Evolutionary conservation across 2,797 vertebrate species (phyloP), one percentile per base, ranked within the genome.

Genomic region (Liparis tanakae): DNA sequence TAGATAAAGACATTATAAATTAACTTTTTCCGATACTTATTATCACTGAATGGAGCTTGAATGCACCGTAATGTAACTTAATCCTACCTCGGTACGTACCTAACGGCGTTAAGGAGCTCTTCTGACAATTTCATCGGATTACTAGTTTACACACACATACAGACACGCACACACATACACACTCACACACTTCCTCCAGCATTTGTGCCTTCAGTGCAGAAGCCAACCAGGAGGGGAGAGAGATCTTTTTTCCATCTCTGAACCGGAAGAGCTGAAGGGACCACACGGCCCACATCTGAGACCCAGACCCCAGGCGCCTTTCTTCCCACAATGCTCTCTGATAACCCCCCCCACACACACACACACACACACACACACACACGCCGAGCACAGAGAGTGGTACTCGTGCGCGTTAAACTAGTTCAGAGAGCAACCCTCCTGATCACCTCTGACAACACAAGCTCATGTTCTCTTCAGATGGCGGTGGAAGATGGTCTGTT

Each of bases 221-320:
- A 89, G 83, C 86, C 87, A 67, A 74, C 67, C 76, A 79, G 76
- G 70, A 80, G 75, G 70, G 37, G 37, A 30, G 67, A 76, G 67
- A 73, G 63, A 82, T 80, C 70, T 87, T 85, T 84, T 82, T 79
- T 89, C 85, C 64, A 74, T 80, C 85, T 74, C 82, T 67, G 62
- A 77, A 84, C 75, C 83, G 84, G 87, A 85, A 85, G 83, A 85
- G 78, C 56, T 6, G 70, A 76, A 62, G 48, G 70, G 58, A 90
- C 87, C 88, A 34, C 90, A 87, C 36, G 34, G 67, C 81, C 90
- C 91, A 93, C 93, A 93, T 93, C 90, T 90, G 88, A 93, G 87
- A 77, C 78, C 80, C 88, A 83, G 85, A 85, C 83, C 81, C 82
- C 53, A 63, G 63, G 74, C 82, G 65, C 53, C 69, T 83, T 84